A percentile compares a stretch with the other conserved stretches of the same genome.
phyloP scores from a whole-genome alignment of 2,113 vertebrate species.

The Neoarius graeffei region DNA sequence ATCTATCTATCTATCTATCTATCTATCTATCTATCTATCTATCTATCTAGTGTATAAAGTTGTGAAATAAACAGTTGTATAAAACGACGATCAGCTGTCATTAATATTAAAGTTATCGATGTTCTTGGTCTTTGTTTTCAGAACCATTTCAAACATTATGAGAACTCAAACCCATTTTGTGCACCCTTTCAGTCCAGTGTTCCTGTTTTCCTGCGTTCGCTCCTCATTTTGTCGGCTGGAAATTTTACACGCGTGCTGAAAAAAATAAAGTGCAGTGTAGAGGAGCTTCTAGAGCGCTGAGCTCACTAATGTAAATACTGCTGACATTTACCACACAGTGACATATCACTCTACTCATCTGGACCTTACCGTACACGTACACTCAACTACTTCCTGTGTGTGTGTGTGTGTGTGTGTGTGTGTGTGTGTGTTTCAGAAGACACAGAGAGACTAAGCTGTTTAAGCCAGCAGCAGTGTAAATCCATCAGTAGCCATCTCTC shows the following conservation, averaged over 20 bases:
- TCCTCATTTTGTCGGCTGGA: not conserved
- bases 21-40: not conserved
- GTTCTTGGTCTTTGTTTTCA: not conserved
- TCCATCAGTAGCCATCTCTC: constrained; percentile 44
- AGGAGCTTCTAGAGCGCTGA: constrained; percentile 26
- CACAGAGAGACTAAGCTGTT: constrained; percentile 13
- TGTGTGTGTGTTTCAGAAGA: constrained; percentile 11
- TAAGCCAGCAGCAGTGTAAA: constrained; percentile 40
- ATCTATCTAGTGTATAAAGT: not conserved
- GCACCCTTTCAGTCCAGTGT: not conserved
- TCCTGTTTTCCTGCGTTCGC: not conserved
- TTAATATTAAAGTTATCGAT: not conserved
- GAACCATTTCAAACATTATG: not conserved
- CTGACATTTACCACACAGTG: constrained; percentile 44
- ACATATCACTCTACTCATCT: constrained; percentile 43
- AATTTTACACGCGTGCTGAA: not conserved
- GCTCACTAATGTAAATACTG: constrained; percentile 44
- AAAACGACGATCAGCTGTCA: not conserved
- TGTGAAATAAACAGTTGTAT: not conserved
- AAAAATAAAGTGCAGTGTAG: not conserved
- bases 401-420: constrained; percentile 34
- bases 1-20: not conserved
- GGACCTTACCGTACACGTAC: constrained; percentile 35
- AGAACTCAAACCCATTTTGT: not conserved
- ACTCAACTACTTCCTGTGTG: constrained; percentile 47